Base-by-base conservation (phyloP, 2,113 vertebrate species). In the Catagonus wagneri region DNA sequence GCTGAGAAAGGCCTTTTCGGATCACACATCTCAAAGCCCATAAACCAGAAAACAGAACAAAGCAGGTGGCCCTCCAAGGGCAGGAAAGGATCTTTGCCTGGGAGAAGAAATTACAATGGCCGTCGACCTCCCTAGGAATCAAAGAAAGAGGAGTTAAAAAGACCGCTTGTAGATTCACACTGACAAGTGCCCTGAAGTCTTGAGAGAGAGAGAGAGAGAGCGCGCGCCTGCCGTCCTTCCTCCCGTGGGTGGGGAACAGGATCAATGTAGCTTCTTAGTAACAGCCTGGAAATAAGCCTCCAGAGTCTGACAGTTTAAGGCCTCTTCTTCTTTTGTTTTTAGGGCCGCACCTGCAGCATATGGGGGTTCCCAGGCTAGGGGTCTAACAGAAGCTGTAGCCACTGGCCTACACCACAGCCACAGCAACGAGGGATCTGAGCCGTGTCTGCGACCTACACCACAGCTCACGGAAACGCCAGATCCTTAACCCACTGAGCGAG, bases 71-170 rank as follows among this genome's bases (percentile, higher is more conserved):
- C 7, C 34, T 19, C 12, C 15, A 66, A 34, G 66, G 61, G 50
- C 61, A 93, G 87, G 36, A 44, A 72, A 68, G 72, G 39, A 29
- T 68, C 74, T 71, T 23, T 19, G 20, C 19, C 19, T 34, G 58
- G 90, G 80, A 78, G 60, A 54, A 89, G 69, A 89, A 65, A 90
- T 71, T 7, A 5, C 56, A 34, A 71, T 2, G 39, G 66, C 23
- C 83, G 36, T 61, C 34, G 68, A 44, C 52, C 8, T n/a, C 60
- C 12, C 71, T 27, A 65, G n/a, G 12, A 22, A 61, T 27, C 66
- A 54, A 80, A 96, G 78, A 61, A 75, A 91, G 32, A 44, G 27
- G 76, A 80, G 71, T 75, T 50, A 71, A 84, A 81, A 83, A 68
- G 13, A 39, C 10, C 27, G 25, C 34, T n/a, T 89, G 36, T 60